phyloP scores from a whole-genome alignment of 2,797 vertebrate genomes.

The Xenentodon cancila region DNA sequence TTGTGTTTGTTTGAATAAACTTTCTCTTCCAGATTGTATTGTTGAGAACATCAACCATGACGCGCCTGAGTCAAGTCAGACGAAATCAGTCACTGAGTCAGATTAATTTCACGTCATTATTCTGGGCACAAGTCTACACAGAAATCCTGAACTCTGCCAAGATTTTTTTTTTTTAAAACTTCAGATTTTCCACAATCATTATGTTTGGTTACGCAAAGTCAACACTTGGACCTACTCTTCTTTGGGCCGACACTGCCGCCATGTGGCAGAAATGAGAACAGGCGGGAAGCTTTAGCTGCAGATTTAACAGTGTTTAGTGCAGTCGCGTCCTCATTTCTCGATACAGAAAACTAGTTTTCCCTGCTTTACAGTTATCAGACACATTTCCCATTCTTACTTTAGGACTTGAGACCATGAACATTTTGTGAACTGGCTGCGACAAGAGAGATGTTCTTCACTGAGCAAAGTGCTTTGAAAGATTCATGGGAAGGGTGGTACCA shows the following conservation, averaged over 20 bases:
- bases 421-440: too few species aligned
- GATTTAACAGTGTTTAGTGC: too few species aligned
- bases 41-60: slow-evolving; percentile 22
- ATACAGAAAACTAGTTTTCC: too few species aligned
- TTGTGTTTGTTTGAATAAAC: background rate
- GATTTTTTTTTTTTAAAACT: background rate
- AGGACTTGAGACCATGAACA: too few species aligned
- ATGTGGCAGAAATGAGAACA: slow-evolving; percentile 30
- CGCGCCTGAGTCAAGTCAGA: slow-evolving; percentile 14
- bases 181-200: background rate
- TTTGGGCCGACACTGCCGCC: slow-evolving; percentile 47
- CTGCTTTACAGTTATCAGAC: too few species aligned
- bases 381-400: too few species aligned
- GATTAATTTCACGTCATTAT: background rate
- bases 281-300: too few species aligned
- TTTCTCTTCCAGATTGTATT: slow-evolving; percentile 5
- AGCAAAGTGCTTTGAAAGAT: too few species aligned
- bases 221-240: background rate
- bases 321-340: too few species aligned
- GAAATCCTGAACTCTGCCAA: background rate
- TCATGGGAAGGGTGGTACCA: too few species aligned
- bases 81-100: background rate
- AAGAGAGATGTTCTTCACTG: too few species aligned
- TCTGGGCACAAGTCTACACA: background rate
- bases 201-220: background rate